Base-by-base conservation (phyloP, 1,140 invertebrate genomes). In the Zaprionus inermis region DNA sequence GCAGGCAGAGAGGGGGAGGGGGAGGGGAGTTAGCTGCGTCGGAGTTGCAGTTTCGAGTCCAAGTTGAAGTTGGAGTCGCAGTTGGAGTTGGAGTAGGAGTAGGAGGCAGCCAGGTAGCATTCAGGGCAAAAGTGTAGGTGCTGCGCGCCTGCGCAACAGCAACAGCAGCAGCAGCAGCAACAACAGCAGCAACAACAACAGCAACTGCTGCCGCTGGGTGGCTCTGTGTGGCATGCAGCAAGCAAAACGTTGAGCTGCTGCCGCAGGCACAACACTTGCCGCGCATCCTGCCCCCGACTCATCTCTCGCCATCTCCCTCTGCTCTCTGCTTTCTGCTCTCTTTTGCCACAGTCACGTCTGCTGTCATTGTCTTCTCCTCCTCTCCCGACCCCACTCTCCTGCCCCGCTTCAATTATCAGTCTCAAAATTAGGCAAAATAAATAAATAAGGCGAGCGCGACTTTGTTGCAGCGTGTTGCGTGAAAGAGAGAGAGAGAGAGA, bases 41-140 rank as follows among this genome's bases (percentile, higher is more conserved):
- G 61, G 5, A 51, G 44, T 30, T n/a, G 38, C 16, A 41, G 60
- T n/a, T n/a, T n/a, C n/a, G n/a, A n/a, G n/a, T n/a, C n/a, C n/a
- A n/a, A n/a, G n/a, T 30, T 44, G 34, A 18, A 60, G 65, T 38
- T 16, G 18, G n/a, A 14, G 30, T 38, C 24, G 60, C 1, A 30
- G 63, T 46, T 32, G 64, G 10, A 67, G 70, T 34, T 38, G 34
- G 22, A 72, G 54, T 24, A 6, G 54, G n/a, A 66, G 81, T 84
- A 73, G 81, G 81, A 84, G 78, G 81, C 67, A 72, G 78, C 78
- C 81, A 81, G 71, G 81, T 84, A 81, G 81, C 81, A 78, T 78
- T 78, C 58, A 57, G 69, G 70, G 44, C 83, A 68, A 79, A 86
- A 79, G 83, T 86, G 82, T 86, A 86, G 82, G 82, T 86, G 83